phyloP scores from a whole-genome alignment of 2,113 vertebrate species.

The Thinocorus orbignyianus region DNA sequence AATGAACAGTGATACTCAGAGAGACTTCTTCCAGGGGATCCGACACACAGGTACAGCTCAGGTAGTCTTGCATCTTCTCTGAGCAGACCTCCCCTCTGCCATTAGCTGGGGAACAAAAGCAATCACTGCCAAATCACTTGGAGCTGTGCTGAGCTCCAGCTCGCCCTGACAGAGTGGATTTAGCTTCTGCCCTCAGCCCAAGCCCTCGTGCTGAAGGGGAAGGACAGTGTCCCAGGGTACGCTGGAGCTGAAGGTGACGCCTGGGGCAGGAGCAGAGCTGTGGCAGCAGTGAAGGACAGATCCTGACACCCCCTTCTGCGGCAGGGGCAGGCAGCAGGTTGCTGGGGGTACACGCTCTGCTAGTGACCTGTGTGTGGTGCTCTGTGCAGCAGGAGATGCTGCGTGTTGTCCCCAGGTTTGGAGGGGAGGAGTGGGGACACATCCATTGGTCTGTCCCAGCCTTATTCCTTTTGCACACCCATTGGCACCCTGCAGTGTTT shows the following conservation, averaged over 20 bases:
- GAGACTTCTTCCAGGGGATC: not conserved
- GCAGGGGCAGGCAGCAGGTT: not conserved
- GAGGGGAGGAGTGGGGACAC: not conserved
- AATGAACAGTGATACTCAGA: not conserved
- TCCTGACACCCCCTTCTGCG: not conserved
- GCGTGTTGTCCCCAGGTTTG: not conserved
- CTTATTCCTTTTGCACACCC: not conserved
- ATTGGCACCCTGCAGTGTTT: rapidly evolving
- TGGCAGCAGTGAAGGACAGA: not conserved
- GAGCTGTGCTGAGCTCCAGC: not conserved
- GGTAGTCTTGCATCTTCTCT: not conserved
- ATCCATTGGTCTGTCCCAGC: not conserved
- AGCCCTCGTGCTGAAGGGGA: rapidly evolving
- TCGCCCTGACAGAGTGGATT: not conserved
- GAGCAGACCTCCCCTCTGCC: not conserved
- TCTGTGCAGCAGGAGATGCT: not conserved
- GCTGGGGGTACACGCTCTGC: not conserved
- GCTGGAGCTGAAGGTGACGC: not conserved
- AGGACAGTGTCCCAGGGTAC: not conserved
- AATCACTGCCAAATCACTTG: not conserved
- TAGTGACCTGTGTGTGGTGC: not conserved
- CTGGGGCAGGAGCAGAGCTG: not conserved
- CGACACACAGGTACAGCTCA: not conserved
- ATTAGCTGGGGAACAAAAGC: not conserved
- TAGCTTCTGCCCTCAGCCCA: not conserved